Evolutionary conservation across 2,113 vertebrate species (phyloP), one percentile per base, ranked within the genome.

Genomic region (Chloropsis hardwickii): DNA sequence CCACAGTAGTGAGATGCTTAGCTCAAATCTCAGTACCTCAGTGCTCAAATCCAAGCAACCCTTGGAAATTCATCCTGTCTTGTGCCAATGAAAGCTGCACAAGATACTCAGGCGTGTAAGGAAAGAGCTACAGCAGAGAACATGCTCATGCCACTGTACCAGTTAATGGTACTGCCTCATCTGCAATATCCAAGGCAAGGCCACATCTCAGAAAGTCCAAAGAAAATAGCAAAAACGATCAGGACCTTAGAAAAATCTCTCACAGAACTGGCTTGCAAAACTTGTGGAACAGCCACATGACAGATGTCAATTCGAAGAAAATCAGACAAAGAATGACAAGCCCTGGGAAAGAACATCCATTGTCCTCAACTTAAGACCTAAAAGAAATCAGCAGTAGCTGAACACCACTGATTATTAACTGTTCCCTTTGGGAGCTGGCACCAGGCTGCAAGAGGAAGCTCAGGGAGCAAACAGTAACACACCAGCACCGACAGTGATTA

Each of bases 401-500:
- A 69, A 21, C 39, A 42, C 4, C 23, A 54, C 12, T 40, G 17
- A 14, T 2, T 70, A 61, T 9, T 9, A 61, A 29, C 37, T 42
- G 42, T 20, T 48, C 62, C 27, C 11, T 62, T 54, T 61, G 62
- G 50, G 11, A 82, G 58, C 54, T 77, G 74, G 50, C 50, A 39
- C 8, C 9, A 29, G 53, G 33, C 78, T 72, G 22, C 61, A 82
- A 42, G 47, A 91, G 29, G 45, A 50, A 84, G 65, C 21, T 35
- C 14, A 8, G 16, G 44, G 47, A 71, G 8, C 29, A 71, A 64
- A 47, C 14, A 47, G 33, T 5, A 67, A 45, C 1, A 1, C 7
- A 15, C 6, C 5, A 54, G 45, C 18, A 42, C 10, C 0, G 0
- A 31, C 35, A 64, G 35, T 0, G 0, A 51, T 22, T 20, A 65